Evolutionary conservation across 2,797 vertebrate genomes (phyloP), one percentile per base, ranked within the genome.

Genomic region (Leucoraja ocellata): DNA sequence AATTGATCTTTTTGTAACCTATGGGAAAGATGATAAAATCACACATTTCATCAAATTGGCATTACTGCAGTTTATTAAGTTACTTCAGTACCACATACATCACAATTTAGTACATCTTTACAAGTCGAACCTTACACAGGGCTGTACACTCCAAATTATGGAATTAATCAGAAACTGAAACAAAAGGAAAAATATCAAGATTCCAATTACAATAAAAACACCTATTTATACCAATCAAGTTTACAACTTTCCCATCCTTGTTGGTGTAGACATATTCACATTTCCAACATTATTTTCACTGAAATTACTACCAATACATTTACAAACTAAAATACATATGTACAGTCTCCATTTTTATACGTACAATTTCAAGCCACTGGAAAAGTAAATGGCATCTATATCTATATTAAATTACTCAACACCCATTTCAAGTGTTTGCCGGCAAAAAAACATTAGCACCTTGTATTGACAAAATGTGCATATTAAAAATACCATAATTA

Each of bases 291-390:
- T 92, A 92, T 92, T 92, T 92, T 92, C 71, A 73, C 68, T 92
- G 90, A 92, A 74, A 76, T 92, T 92, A 92, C 90, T 92, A 92
- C 90, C 90, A 92, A 92, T 92, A 92, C 90, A 92, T 92, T 92
- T 92, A 92, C 90, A 92, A 92, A 92, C 90, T 92, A 92, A 92
- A 92, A 92, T 92, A 92, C 90, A 92, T 92, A 92, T 92, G 90
- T 92, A 92, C 90, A 92, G 23, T 92, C 90, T 92, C 90, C 90
- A 76, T 92, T 92, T 71, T 76, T 92, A 92, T 92, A 92, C 90
- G 71, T 92, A 92, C 90, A 92, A 92, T 92, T 92, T 92, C 71
- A 92, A 92, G 90, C 90, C 90, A 92, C 90, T 92, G 90, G 71
- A 92, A 92, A 92, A 92, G 71, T 92, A 76, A 92, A 92, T 92